Base-by-base conservation (phyloP, 2,113 vertebrate species). In the Myotis yumanensis region DNA sequence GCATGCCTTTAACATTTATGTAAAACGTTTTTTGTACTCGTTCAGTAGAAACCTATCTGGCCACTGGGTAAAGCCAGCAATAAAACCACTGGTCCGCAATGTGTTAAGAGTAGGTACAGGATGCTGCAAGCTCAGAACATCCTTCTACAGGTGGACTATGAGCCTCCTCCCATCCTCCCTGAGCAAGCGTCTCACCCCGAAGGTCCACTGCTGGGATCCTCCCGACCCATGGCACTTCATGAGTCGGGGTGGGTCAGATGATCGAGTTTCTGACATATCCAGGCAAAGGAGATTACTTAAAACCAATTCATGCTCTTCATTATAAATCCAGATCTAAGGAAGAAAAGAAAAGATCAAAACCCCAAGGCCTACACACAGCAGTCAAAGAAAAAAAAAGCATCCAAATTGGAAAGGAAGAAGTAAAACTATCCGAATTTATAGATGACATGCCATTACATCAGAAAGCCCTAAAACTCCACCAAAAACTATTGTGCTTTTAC, bases 171-270 rank as follows among this genome's bases (percentile, higher is more conserved):
- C 40, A n/a, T 8, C 37, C 73, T 9, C 57, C 4, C 2, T 0
- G 2, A 7, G 23, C 40, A 11, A 3, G 71, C 10, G 16, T 14
- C 98, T 98, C 66, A 99, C 99, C 98, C 99, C 99, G 0, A 99
- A 97, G 0, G 98, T 98, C 99, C 99, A 99, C 97, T 99, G 99
- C 98, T 99, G 99, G 0, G 99, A 99, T 16, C 99, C 99, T 0
- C 99, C 99, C 0, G 99, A 99, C 0, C 99, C 99, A 0, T 99
- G 99, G 97, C 99, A 99, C 52, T 99, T 99, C 99, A 99, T 99
- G 73, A 99, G 99, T 3, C 99, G 98, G 0, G 99, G 99, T 0
- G 99, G 99, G 87, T 99, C 99, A 0, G 98, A 98, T 0, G 99
- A 99, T 68, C 99, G 98, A 5, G 99, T 99, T 95, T 99, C 99